phyloP scores from a whole-genome alignment of 2,113 vertebrate genomes.

The Nicator chloris region DNA sequence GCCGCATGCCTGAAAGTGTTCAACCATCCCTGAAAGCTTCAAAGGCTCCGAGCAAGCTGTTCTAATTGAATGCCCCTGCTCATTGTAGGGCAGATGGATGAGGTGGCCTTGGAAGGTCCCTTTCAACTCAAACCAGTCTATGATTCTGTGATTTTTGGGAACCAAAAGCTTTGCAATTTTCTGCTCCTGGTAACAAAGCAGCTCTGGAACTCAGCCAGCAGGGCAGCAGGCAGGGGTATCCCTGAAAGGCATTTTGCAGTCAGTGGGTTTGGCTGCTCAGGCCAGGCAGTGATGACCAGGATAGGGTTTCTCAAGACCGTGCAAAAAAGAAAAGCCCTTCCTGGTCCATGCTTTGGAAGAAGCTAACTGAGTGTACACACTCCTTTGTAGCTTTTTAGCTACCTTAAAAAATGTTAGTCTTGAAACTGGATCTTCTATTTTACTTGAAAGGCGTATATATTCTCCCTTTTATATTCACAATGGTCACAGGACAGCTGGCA shows the following conservation, averaged over 20 bases:
- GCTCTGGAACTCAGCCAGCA: background rate
- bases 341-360: background rate
- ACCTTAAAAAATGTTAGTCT: background rate
- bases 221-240: background rate
- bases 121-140: background rate
- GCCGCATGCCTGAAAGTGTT: background rate
- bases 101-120: background rate
- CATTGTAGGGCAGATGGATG: background rate
- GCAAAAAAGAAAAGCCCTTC: background rate
- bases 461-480: background rate
- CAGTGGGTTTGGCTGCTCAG: background rate
- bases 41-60: background rate
- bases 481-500: background rate
- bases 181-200: background rate
- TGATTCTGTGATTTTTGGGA: background rate
- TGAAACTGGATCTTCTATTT: background rate
- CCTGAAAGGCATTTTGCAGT: background rate
- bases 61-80: background rate
- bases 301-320: background rate
- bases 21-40: background rate
- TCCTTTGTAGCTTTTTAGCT: background rate
- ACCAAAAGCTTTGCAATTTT: background rate
- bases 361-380: background rate
- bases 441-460: background rate
- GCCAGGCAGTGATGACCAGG: background rate